Percentiles rank a stretch among this genome's conserved stretches.
These are phyloP conservation scores for Archilochus colubris DNA, from an alignment of 2,113 vertebrate species.

Conservation along the genomic window DNA sequence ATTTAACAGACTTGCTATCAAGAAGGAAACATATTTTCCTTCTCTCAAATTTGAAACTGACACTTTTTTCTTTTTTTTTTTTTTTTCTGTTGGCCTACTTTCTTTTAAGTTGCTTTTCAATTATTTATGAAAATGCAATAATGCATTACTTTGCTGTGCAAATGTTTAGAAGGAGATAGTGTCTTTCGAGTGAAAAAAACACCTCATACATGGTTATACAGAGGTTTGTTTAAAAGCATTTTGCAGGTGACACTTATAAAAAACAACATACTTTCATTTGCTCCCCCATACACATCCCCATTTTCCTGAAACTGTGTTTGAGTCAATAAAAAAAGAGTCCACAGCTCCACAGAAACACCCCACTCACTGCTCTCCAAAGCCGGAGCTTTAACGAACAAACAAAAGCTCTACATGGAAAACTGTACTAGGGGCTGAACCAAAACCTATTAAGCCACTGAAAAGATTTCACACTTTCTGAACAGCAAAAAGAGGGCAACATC, in stretches of 20 bases:
- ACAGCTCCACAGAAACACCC: constrained; percentile 27
- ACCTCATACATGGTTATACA: not conserved
- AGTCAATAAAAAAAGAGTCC: constrained; percentile 10
- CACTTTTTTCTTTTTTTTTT: constrained; percentile 23
- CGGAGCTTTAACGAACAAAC: not conserved
- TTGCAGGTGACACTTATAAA: constrained; percentile 40
- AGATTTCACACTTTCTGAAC: not conserved
- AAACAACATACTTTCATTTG: constrained; percentile 19
- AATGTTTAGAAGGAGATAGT: constrained; percentile 71
- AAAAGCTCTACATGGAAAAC: not conserved
- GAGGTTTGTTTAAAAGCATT: not conserved
- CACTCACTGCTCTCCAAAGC: not conserved
- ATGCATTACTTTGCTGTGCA: constrained; percentile 74
- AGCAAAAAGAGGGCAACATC: not conserved
- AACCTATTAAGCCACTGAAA: not conserved
- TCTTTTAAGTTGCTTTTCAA: constrained; percentile 78
- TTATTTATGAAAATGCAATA: constrained; percentile 81
- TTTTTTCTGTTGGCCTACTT: constrained; percentile 72
- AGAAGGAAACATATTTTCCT: constrained; percentile 68
- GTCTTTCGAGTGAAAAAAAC: constrained; percentile 55
- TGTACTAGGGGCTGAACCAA: not conserved
- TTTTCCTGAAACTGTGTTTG: constrained; percentile 20
- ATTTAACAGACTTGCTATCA: constrained; percentile 71
- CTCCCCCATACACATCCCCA: not conserved
- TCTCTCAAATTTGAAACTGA: constrained; percentile 63